Base-by-base conservation (phyloP, 2,888 invertebrate genomes). In the Trichopria drosophilae region DNA sequence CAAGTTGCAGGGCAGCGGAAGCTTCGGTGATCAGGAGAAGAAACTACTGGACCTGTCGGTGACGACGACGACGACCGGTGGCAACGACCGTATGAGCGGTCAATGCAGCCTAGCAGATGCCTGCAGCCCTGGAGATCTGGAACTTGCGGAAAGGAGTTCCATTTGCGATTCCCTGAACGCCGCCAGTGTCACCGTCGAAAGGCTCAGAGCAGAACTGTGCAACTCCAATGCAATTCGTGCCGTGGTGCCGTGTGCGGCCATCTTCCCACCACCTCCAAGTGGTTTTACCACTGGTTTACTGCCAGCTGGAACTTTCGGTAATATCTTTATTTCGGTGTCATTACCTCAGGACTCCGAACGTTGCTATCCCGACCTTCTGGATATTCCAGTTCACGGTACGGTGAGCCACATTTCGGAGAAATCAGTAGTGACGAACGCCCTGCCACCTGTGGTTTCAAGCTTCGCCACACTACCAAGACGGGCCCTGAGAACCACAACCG, bases 11-110 rank as follows among this genome's bases (percentile, higher is more conserved):
- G 84, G 86, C 35, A 88, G 88, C 73, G 83, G 88, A 1, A 90
- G 90, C 70, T 90, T 90, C 69, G 90, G 88, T 37, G 92, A 92
- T 67, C 92, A 92, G 77, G 91, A 92, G 69, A 91, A 92, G 75
- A 90, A 90, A 68, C 78, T 92, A 49, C 78, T 92, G 55, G 90
- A 91, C 62, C 84, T 90, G 13, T 90, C 90, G 59, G 85, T 86
- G 26, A 85, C 86, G 10, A 86, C 86, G 5, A 85, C 84, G 1
- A 63, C 55, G 1, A 57, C 59, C 24, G 87, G 84, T 68, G 64
- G 59, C 13, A 66, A 65, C 52, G 67, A 69, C 26, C 62, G 66
- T n/a, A 60, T 58, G 40, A 66, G 69, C 52, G 63, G 67, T 12
- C 61, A 65, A 13, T 63, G 63, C 3, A 71, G 69, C 35, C 48